These are phyloP conservation scores for Nomada goodeniana DNA, from an alignment of 2,888 invertebrate genomes.

Conservation along the genomic window DNA sequence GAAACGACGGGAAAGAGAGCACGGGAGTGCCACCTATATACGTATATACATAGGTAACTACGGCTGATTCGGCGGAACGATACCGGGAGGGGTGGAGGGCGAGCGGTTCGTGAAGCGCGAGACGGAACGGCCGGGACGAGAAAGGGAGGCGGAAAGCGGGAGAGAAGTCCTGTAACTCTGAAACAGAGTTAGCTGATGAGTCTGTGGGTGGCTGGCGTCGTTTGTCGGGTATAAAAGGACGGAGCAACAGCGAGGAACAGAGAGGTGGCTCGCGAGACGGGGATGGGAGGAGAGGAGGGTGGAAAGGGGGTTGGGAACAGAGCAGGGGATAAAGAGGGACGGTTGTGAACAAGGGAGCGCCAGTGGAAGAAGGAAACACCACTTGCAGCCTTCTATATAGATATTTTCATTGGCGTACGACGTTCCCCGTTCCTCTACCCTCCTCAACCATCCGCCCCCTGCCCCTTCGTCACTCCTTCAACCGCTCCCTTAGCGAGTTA, in stretches of 20 bases:
- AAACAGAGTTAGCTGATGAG: slow-evolving; percentile 84
- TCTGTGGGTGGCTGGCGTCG: slow-evolving; percentile 77
- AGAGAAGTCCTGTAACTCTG: slow-evolving; percentile 79
- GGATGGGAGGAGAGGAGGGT: not conserved
- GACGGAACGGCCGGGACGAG: slow-evolving; percentile 54
- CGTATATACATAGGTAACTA: slow-evolving; percentile 77
- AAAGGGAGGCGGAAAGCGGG: slow-evolving; percentile 56
- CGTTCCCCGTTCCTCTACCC: slow-evolving; percentile 49
- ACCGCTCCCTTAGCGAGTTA: slow-evolving; percentile 82
- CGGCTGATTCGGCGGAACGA: slow-evolving; percentile 80
- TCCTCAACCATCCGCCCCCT: slow-evolving; percentile 46
- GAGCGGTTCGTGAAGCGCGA: slow-evolving; percentile 64
- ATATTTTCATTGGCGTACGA: slow-evolving; percentile 74
- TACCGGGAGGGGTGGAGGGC: slow-evolving; percentile 52
- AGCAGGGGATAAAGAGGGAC: slow-evolving; percentile 32
- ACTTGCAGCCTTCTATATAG: slow-evolving; percentile 71
- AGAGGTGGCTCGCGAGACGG: slow-evolving; percentile 32
- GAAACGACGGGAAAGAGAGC: not conserved
- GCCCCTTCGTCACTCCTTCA: slow-evolving; percentile 79
- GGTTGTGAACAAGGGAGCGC: slow-evolving; percentile 61
- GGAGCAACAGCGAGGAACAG: slow-evolving; percentile 41
- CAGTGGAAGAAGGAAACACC: slow-evolving; percentile 58
- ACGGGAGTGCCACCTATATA: slow-evolving; percentile 74
- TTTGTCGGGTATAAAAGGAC: slow-evolving; percentile 68
- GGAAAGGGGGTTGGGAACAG: slow-evolving; percentile 39